phyloP scores from a whole-genome alignment of 2,113 vertebrate genomes.

The Polypterus senegalus region DNA sequence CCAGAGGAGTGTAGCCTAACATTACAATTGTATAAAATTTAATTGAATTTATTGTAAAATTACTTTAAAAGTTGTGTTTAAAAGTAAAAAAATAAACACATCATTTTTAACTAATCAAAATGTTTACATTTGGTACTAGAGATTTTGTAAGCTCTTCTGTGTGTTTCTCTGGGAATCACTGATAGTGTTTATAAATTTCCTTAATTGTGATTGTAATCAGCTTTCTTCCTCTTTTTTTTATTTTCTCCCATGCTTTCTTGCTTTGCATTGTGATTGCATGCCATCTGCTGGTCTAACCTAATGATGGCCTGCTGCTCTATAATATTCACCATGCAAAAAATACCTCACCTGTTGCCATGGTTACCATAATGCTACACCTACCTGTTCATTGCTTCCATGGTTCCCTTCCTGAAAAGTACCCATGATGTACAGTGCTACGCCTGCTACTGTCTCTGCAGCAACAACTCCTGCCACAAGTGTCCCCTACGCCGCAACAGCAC shows the following conservation, averaged over 20 bases:
- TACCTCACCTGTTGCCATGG: conserved; percentile 61
- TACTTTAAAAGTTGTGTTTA: background rate
- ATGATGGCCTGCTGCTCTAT: conserved; percentile 93
- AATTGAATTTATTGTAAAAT: conserved; percentile 11
- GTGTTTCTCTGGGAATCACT: conserved; percentile 81
- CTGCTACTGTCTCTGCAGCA: conserved; percentile 98
- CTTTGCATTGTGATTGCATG: conserved; percentile 94
- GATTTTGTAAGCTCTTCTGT: conserved; percentile 14
- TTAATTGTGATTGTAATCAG: conserved; percentile 93
- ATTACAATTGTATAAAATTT: background rate
- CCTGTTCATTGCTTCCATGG: conserved; percentile 84
- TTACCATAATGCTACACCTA: conserved; percentile 94
- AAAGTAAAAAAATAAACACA: background rate
- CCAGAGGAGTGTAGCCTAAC: conserved; percentile 30
- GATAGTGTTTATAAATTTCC: conserved; percentile 78
- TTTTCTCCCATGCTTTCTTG: conserved; percentile 83
- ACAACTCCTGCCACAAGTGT: conserved; percentile 99
- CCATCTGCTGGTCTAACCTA: conserved; percentile 95
- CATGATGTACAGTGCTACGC: conserved; percentile 99
- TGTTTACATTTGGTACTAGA: background rate
- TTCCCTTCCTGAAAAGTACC: conserved; percentile 86
- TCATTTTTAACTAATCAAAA: conserved; percentile 1
- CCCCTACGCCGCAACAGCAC: conserved; percentile 98
- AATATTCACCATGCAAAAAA: conserved; percentile 82
- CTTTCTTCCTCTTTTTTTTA: conserved; percentile 80